Evolutionary conservation across 2,113 vertebrate species (phyloP).

Genomic region (Cheirogaleus medius): DNA sequence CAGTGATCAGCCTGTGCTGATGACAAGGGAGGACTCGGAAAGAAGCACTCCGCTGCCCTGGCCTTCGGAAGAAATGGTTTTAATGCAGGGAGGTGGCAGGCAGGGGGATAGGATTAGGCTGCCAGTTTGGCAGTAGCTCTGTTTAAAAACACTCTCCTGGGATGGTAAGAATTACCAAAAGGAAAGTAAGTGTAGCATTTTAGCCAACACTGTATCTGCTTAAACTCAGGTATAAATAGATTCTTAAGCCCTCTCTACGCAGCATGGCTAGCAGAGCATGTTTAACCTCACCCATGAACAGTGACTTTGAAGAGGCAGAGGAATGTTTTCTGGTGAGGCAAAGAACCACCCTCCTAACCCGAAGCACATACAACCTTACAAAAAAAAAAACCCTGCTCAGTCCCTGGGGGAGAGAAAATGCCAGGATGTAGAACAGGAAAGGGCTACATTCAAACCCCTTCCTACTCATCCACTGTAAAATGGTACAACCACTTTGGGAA

Average conservation of each 20-base stretch:
- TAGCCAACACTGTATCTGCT: conserved; percentile 76
- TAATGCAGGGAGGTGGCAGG: background rate
- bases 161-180: conserved; percentile 70
- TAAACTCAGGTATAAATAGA: conserved; percentile 82
- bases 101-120: background rate
- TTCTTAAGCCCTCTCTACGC: conserved; percentile 63
- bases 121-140: background rate
- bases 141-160: conserved; percentile 72
- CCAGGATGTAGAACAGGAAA: background rate
- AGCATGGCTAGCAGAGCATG: conserved; percentile 29
- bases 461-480: background rate
- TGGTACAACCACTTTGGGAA: background rate
- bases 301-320: conserved; percentile 11
- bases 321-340: background rate
- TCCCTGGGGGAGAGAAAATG: background rate
- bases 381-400: background rate
- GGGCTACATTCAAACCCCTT: background rate
- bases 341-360: background rate
- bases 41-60: background rate
- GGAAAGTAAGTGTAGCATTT: conserved; percentile 77
- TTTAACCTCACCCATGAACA: conserved; percentile 68
- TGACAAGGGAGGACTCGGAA: background rate
- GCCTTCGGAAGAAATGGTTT: background rate
- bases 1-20: background rate
- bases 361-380: background rate